These are phyloP conservation scores for Gallinago jamesoni DNA, from an alignment of 2,113 vertebrate genomes.

Conservation along the genomic window DNA sequence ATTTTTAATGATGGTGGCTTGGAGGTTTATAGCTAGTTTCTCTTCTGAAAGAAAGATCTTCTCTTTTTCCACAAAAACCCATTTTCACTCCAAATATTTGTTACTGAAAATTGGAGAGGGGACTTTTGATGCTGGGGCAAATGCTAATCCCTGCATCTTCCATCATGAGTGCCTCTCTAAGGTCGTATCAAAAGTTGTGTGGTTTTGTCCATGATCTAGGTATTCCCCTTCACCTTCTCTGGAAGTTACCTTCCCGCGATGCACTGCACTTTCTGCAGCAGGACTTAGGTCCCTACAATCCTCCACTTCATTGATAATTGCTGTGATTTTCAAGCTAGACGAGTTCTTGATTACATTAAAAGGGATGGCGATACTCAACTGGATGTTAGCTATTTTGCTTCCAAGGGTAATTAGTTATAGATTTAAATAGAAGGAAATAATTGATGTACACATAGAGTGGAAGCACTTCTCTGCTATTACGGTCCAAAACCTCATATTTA, in stretches of 20 bases:
- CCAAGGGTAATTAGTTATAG: constrained; percentile 50
- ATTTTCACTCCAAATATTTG: not conserved
- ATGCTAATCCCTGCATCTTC: not conserved
- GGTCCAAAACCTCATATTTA: constrained; percentile 28
- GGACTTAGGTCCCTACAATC: not conserved
- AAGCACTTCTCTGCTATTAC: constrained; percentile 36
- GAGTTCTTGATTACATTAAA: constrained; percentile 52
- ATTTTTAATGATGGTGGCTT: not conserved
- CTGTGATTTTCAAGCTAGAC: constrained; percentile 32
- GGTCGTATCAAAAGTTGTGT: not conserved
- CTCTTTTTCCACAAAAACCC: not conserved
- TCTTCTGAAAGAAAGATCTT: not conserved
- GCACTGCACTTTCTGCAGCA: not conserved
- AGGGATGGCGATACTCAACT: not conserved
- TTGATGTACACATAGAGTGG: constrained; percentile 22
- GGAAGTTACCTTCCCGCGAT: not conserved
- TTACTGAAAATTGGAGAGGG: not conserved
- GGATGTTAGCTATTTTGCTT: constrained; percentile 50
- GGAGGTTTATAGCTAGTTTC: not conserved
- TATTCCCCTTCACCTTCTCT: not conserved
- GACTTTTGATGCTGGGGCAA: not conserved
- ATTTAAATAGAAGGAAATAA: constrained; percentile 54
- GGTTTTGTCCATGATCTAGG: not conserved
- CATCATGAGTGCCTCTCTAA: not conserved
- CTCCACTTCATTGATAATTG: constrained; percentile 48